Evolutionary conservation across 1,140 invertebrate genomes (phyloP), one percentile per base, ranked within the genome.

Genomic region (Gryllus bimaculatus): DNA sequence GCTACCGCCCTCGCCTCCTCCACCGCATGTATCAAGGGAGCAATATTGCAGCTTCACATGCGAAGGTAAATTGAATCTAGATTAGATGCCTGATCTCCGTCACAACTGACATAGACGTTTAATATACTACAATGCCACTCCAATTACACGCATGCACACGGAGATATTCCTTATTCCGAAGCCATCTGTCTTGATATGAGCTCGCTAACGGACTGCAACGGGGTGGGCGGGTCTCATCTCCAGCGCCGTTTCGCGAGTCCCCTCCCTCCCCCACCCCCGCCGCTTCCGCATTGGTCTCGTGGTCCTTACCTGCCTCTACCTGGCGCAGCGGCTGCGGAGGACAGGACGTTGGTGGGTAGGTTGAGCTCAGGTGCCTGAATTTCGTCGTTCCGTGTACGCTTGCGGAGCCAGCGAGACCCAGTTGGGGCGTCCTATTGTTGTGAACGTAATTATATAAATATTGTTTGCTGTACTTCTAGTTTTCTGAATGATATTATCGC

Each of bases 11-110:
- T 66, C 54, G 54, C 54, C 54, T 66, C 54, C 26, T 39, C 26
- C 26, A 39, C 26, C 26, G 26, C 26, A 39, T 39, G 26, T 39
- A 39, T 39, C 54, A 66, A 66, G 54, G 54, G 54, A 66, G 18
- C 54, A 66, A 66, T 66, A 66, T 66, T 66, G 54, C 54, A 18
- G 54, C 54, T 66, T 66, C 54, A 66, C 54, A 66, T 66, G 54
- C 54, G 54, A 66, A 10, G 54, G 54, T 66, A 66, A 66, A 66
- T 66, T 66, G 54, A 66, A 66, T 66, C 54, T 66, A 66, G 54
- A 66, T 66, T 66, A 66, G 54, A 66, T 66, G 54, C 54, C 54
- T 66, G 54, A 66, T 66, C 54, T 18, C 54, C 18, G 54, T 66
- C 54, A 66, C 54, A 66, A 66, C 54, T 66, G 54, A 66, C 54